These are phyloP conservation scores for Darwinula stevensoni DNA, from an alignment of 2,888 invertebrate species.

Conservation along the genomic window DNA sequence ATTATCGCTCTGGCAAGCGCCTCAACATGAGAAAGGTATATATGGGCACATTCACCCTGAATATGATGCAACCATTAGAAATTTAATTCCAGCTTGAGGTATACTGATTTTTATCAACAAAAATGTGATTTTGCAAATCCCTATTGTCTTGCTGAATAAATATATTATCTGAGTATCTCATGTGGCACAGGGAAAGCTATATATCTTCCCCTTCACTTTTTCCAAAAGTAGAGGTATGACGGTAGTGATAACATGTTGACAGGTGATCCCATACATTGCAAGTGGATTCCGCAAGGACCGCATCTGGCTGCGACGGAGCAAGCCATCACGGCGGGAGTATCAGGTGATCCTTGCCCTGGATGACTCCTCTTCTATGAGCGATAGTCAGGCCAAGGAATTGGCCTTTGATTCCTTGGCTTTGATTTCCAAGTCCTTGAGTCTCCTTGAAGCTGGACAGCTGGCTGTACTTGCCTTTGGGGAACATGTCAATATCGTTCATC, in stretches of 20 bases:
- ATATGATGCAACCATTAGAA: neutral
- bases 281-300: conserved; percentile 96
- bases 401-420: conserved; percentile 84
- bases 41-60: neutral
- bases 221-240: too few relatives aligned
- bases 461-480: conserved; percentile 77
- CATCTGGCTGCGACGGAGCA: conserved; percentile 87
- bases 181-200: too few relatives aligned
- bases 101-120: too few relatives aligned
- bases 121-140: too few relatives aligned
- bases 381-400: conserved; percentile 29
- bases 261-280: conserved; percentile 90
- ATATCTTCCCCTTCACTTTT: too few relatives aligned
- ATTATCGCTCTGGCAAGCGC: conserved; percentile 80
- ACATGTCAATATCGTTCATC: conserved; percentile 50
- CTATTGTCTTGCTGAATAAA: too few relatives aligned
- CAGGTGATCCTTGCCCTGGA: conserved; percentile 88
- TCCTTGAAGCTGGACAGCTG: conserved; percentile 77
- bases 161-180: too few relatives aligned
- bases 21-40: conserved; percentile 73
- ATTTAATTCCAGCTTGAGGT: too few relatives aligned
- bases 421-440: conserved; percentile 53
- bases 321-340: conserved; percentile 80
- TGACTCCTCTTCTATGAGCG: conserved; percentile 43
- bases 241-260: neutral